Evolutionary conservation across 2,113 vertebrate genomes (phyloP), one percentile per base, ranked within the genome.

Genomic region (Oxyura jamaicensis): DNA sequence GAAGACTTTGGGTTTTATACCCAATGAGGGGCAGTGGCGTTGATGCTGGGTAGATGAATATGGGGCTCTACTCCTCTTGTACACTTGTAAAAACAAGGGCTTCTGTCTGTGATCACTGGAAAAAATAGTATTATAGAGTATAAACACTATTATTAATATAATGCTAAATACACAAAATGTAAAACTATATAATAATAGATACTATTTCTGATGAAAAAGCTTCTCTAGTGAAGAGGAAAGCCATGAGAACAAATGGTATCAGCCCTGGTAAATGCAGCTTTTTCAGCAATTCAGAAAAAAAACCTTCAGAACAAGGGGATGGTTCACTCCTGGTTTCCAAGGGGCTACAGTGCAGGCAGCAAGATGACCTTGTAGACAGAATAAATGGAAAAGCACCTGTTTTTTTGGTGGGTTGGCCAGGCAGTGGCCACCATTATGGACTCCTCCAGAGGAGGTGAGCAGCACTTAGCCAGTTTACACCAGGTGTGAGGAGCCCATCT

Each of bases 401-500:
- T 48, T 20, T 86, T 60, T 18, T n/a, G n/a, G 56, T 12, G 33
- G 28, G 14, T n/a, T 10, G 0, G 14, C 22, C 42, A 5, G 16
- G 23, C 0, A 0, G 28, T 56, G 50, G 11, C 41, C 15, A 2
- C 84, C 20, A 4, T 29, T 15, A 1, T 11, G 35, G 10, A 13
- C 35, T 26, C 65, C 42, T 69, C 0, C 0, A 29, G 58, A 46
- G 46, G 25, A 62, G 44, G 7, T 36, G 44, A 53, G 18, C 26
- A 28, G 21, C 28, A 13, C 17, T 53, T 39, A n/a, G 8, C 17
- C 28, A 35, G 46, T 5, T 23, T 20, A 25, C 20, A 26, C 8
- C 21, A 33, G 39, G 14, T 16, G 2, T 1, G 4, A 12, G 11
- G 23, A 65, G 42, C 17, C 63, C 53, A 21, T 42, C 28, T 31